phyloP scores from a whole-genome alignment of 2,888 invertebrate genomes.

The Choreutis nemorana region DNA sequence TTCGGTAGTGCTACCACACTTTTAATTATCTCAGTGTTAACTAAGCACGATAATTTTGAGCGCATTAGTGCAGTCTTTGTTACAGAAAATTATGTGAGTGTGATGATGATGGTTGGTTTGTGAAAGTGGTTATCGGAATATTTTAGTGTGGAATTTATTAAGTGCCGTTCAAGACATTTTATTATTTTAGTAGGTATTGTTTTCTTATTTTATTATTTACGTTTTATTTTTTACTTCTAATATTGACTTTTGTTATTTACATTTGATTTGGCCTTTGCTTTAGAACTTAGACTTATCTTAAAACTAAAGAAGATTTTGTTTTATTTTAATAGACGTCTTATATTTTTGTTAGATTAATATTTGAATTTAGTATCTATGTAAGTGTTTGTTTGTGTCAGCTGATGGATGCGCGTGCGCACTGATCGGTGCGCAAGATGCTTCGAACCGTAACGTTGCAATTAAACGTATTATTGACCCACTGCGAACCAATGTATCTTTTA shows the following conservation, averaged over 20 bases:
- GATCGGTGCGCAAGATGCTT: too few species aligned
- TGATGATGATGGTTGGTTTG: slow-evolving; percentile 24
- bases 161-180: too few species aligned
- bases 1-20: slow-evolving; percentile 29
- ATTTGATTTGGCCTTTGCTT: too few species aligned
- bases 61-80: slow-evolving; percentile 18
- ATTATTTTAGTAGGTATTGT: too few species aligned
- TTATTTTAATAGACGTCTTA: not conserved
- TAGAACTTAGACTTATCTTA: not conserved
- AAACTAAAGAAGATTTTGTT: not conserved
- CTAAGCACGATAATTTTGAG: slow-evolving; percentile 25
- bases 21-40: slow-evolving; percentile 14
- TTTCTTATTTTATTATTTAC: not conserved
- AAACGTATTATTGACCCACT: too few species aligned
- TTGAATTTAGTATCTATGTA: not conserved
- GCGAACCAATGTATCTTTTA: too few species aligned
- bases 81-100: slow-evolving; percentile 25
- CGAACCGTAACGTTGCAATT: too few species aligned
- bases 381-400: not conserved
- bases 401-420: not conserved
- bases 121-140: slow-evolving; percentile 30
- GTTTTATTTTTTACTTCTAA: too few species aligned
- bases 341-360: too few species aligned
- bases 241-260: too few species aligned
- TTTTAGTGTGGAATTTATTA: too few species aligned